Evolutionary conservation across 1,140 invertebrate species (phyloP).

Genomic region (Agrypnia vestita): DNA sequence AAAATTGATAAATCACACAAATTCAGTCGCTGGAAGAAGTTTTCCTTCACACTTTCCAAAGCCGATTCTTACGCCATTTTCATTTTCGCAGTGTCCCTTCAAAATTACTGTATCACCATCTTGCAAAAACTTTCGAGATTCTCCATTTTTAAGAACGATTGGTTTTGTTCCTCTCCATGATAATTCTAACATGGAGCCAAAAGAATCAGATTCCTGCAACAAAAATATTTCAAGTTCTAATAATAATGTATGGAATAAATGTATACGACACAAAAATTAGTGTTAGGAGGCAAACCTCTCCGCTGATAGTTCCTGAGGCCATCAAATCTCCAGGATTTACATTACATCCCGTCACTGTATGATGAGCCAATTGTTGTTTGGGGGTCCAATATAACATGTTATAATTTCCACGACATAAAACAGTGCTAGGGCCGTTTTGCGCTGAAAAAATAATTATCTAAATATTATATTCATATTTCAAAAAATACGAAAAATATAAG

Average conservation of each 20-base stretch:
- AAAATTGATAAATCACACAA: constrained; percentile 30
- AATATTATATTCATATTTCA: too few relatives aligned
- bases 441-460: too few relatives aligned
- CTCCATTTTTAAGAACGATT: constrained; percentile 83
- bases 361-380: constrained; percentile 97
- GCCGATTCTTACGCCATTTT: constrained; percentile 85
- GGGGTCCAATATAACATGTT: constrained; percentile 97
- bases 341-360: constrained; percentile 97
- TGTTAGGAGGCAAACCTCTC: constrained; percentile 79
- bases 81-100: constrained; percentile 86
- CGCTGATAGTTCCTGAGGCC: constrained; percentile 98
- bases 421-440: constrained; percentile 74
- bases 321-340: constrained; percentile 94
- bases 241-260: too few relatives aligned
- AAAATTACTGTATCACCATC: constrained; percentile 96
- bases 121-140: constrained; percentile 91
- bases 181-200: constrained; percentile 95
- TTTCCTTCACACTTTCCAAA: constrained; percentile 93
- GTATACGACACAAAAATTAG: neutral
- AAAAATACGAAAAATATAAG: too few relatives aligned
- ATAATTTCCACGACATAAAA: constrained; percentile 86
- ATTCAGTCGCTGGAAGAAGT: constrained; percentile 81
- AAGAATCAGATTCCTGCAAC: constrained; percentile 84
- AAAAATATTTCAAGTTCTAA: neutral
- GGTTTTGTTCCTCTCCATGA: constrained; percentile 94